Percentiles rank a stretch among this genome's conserved stretches.
These are phyloP conservation scores for Rhopalosiphum nymphaeae DNA, from an alignment of 2,888 invertebrate genomes.

Conservation along the genomic window DNA sequence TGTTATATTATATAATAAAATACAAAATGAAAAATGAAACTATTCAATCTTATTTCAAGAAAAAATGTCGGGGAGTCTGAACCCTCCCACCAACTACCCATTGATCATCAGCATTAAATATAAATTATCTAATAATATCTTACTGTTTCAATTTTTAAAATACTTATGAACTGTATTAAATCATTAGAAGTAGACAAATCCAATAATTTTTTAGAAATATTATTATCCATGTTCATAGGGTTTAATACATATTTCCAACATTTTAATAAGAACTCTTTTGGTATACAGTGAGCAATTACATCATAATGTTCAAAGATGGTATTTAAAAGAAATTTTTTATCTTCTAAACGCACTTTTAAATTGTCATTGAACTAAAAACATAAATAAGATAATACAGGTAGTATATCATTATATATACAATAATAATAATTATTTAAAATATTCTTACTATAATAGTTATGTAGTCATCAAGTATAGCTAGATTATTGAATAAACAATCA, in stretches of 20 bases:
- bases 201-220: background rate
- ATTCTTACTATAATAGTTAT: slow-evolving; percentile 26
- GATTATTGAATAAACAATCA: slow-evolving; percentile 42
- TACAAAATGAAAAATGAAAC: too few relatives aligned
- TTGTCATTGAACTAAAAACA: slow-evolving; percentile 30
- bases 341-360: background rate
- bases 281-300: background rate
- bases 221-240: background rate
- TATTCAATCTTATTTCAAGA: too few relatives aligned
- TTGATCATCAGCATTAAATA: background rate
- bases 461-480: slow-evolving; percentile 8
- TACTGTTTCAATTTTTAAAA: slow-evolving; percentile 39
- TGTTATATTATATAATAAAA: too few relatives aligned
- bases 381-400: background rate
- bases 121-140: background rate
- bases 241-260: background rate
- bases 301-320: slow-evolving; percentile 2
- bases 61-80: too few relatives aligned
- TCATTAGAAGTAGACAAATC: background rate
- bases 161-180: background rate
- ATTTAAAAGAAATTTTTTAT: slow-evolving; percentile 2
- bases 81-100: too few relatives aligned
- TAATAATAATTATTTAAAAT: background rate
- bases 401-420: background rate
- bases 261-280: background rate